Percentiles rank a stretch among this genome's conserved stretches.
Conservation (phyloP, 2,113 vertebrate species). For the Onychostruthus taczanowskii region DNA sequence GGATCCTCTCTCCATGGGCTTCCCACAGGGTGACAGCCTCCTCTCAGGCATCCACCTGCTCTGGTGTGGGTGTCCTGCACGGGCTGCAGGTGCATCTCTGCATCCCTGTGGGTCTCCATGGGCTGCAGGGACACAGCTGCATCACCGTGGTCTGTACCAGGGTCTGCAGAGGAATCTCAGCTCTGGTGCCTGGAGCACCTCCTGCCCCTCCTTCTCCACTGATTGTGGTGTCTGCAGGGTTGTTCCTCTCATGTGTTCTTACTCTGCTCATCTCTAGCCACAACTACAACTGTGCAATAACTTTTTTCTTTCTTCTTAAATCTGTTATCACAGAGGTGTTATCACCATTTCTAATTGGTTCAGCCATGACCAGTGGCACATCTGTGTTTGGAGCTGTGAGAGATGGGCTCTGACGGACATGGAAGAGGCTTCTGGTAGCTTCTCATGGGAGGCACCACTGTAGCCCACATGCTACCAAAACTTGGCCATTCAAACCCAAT, state of each 20-base stretch:
- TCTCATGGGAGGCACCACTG: background rate
- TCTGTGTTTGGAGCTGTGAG: background rate
- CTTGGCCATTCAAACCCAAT: background rate
- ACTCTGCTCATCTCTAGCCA: background rate
- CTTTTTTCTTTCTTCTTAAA: background rate
- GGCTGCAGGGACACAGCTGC: background rate
- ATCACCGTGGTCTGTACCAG: fast-evolving
- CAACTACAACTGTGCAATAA: background rate
- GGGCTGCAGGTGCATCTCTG: background rate
- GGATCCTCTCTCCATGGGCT: background rate
- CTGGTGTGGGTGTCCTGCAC: background rate
- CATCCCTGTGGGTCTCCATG: background rate
- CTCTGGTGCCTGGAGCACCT: background rate
- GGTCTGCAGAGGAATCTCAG: background rate
- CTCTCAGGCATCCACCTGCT: background rate
- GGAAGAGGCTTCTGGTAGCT: background rate
- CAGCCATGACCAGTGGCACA: background rate
- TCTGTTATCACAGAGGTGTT: background rate
- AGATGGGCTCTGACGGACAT: background rate
- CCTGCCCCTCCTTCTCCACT: background rate
- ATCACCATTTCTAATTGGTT: background rate
- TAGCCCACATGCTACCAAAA: background rate
- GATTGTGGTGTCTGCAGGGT: background rate
- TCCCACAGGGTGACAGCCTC: background rate
- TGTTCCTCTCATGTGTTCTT: background rate